Base-by-base conservation (phyloP, 30 jellyfish, hydroid and myxozoan species). In the Hydractinia symbiolongicarpus region DNA sequence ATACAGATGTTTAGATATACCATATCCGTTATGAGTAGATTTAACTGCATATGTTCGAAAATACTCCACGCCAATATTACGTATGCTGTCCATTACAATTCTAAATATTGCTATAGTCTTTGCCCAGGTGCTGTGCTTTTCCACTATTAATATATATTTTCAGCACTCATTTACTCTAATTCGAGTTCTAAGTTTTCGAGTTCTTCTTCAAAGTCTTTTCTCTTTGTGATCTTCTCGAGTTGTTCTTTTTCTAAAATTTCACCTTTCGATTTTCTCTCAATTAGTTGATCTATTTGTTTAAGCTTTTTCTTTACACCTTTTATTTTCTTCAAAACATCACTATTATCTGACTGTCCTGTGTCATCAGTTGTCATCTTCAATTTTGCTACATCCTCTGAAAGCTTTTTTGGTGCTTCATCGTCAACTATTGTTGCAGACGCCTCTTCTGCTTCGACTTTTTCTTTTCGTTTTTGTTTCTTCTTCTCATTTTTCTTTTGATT, bases 401-500 rank as follows among this genome's bases (percentile, higher is more conserved):
- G 8, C 64, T 10, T 68, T 52, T 67, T 54, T 50, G 40, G 50
- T 69, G 10, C 8, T 53, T 57, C 67, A 69, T 49, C 74, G 4
- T 75, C 83, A 8, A 17, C 10, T 21, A 21, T 40, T 21, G 49
- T 54, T 17, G 49, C 61, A 19, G 77, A 53, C 7, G 54, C 84
- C 55, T 67, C 66, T 61, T 20, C 54, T 54, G 67, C 57, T 8
- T 57, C 77, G 49, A 78, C 40, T 66, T 84, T 86, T 54, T 81
- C 91, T 69, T 76, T 77, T 56, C 95, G 84, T 64, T 94, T 88
- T 78, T 79, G 90, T 69, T 88, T 94, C 64, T 79, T 85, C 76
- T 95, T 74, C 71, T 88, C 93, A 61, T 94, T 94, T 72, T 94
- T 94, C 83, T 94, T 88, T 84, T 88, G 96, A 61, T 94, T 94